Percentiles rank a stretch among this genome's conserved stretches.
phyloP scores from a whole-genome alignment of 2,797 vertebrate genomes.

The Phataginus tetradactyla region DNA sequence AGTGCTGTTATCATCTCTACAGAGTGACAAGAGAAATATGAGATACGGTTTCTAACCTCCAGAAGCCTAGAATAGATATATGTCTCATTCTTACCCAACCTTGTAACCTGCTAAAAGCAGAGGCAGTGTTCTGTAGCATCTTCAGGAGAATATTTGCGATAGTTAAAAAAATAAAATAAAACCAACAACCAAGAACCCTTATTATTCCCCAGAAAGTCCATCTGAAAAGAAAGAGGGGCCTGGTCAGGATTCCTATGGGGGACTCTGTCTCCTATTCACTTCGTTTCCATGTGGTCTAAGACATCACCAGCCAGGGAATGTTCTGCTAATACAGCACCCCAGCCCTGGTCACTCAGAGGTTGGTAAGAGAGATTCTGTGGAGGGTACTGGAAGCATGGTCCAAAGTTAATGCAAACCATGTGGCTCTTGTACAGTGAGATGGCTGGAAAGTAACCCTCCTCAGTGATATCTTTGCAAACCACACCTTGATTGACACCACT shows the following conservation, averaged over 20 bases:
- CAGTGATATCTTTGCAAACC: slow-evolving; percentile 94
- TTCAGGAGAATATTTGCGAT: background rate
- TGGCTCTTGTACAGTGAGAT: slow-evolving; percentile 97
- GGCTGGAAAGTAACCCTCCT: slow-evolving; percentile 96
- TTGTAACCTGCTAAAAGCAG: background rate
- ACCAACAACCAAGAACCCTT: background rate
- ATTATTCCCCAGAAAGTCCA: slow-evolving; percentile 35
- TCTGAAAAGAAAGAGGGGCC: background rate
- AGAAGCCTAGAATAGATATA: background rate
- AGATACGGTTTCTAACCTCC: background rate
- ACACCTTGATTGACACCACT: slow-evolving; percentile 94
- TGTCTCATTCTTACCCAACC: background rate
- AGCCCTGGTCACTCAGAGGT: slow-evolving; percentile 96
- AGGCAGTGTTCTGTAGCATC: background rate
- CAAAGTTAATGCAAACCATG: slow-evolving; percentile 97
- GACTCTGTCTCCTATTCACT: slow-evolving; percentile 93
- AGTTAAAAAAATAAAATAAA: slow-evolving; percentile 36
- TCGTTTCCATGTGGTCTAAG: slow-evolving; percentile 95
- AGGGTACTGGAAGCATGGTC: slow-evolving; percentile 94
- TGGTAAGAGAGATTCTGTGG: slow-evolving; percentile 93
- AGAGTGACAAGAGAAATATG: background rate
- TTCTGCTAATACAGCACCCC: slow-evolving; percentile 92
- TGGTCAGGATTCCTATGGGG: slow-evolving; percentile 92
- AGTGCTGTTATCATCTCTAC: background rate
- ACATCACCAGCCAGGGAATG: slow-evolving; percentile 93